These are phyloP conservation scores for Drosophila basisetae DNA, from an alignment of 2,888 invertebrate species.

Conservation along the genomic window DNA sequence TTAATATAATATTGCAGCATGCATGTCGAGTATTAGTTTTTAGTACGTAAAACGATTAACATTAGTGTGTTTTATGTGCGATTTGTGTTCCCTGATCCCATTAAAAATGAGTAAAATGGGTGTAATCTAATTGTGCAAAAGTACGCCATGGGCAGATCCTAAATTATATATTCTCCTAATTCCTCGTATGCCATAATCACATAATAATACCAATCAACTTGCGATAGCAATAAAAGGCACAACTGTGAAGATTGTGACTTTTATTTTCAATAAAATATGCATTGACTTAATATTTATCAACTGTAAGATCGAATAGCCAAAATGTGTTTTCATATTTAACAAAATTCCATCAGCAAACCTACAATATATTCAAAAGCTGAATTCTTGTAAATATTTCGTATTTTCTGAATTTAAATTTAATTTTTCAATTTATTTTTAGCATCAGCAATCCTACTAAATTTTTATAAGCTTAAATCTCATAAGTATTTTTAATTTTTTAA, in stretches of 20 bases:
- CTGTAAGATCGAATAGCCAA: not conserved
- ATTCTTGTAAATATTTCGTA: not conserved
- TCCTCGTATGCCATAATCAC: too few relatives aligned
- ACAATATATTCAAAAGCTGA: not conserved
- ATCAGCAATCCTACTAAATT: rapidly evolving
- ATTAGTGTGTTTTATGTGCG: not conserved
- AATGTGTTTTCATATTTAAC: not conserved
- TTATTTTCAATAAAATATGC: not conserved
- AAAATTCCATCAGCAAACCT: not conserved
- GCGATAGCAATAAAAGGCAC: too few relatives aligned
- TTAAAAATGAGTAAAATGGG: not conserved
- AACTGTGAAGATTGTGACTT: not conserved
- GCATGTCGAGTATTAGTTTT: not conserved
- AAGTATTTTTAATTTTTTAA: not conserved
- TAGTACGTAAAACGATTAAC: not conserved
- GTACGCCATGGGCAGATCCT: not conserved
- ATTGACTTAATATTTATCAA: not conserved
- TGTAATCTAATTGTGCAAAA: not conserved
- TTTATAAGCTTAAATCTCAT: not conserved
- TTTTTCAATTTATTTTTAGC: not conserved
- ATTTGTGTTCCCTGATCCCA: not conserved
- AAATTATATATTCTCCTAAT: not conserved
- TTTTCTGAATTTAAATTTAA: not conserved
- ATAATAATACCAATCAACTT: too few relatives aligned
- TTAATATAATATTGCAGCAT: not conserved